A percentile compares a stretch with the other conserved stretches of the same genome.
Evolutionary conservation across 1,140 invertebrate genomes (phyloP).

Genomic region (Cyclina sinensis): DNA sequence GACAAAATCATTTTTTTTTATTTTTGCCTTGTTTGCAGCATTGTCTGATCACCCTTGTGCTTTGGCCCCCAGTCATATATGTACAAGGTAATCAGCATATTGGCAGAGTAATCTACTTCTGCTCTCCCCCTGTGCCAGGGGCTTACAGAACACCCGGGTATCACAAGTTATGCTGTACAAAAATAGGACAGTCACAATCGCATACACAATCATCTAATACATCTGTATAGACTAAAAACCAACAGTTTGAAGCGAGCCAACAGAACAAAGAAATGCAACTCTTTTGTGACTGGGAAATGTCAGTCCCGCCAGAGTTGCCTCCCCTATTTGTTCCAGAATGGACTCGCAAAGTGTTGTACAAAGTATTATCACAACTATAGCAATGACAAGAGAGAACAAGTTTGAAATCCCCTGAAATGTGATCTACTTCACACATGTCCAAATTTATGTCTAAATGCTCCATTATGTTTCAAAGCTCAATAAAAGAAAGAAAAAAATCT

Average conservation of each 20-base stretch:
- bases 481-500: neutral
- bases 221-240: slow-evolving; percentile 72
- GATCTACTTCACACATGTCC: slow-evolving; percentile 49
- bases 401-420: slow-evolving; percentile 54
- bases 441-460: slow-evolving; percentile 50
- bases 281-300: slow-evolving; percentile 1
- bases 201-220: slow-evolving; percentile 72
- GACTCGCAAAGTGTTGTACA: slow-evolving; percentile 42
- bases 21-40: slow-evolving; percentile 70
- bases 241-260: slow-evolving; percentile 67
- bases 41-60: slow-evolving; percentile 68
- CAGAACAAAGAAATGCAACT: slow-evolving; percentile 67
- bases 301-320: slow-evolving; percentile 27
- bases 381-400: slow-evolving; percentile 66
- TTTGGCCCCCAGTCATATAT: slow-evolving; percentile 69
- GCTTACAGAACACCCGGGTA: slow-evolving; percentile 68
- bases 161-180: slow-evolving; percentile 77
- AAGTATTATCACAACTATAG: slow-evolving; percentile 66
- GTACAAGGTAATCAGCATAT: slow-evolving; percentile 64
- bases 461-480: slow-evolving; percentile 29
- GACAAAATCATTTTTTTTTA: slow-evolving; percentile 70
- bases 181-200: slow-evolving; percentile 75
- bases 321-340: neutral
- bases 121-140: slow-evolving; percentile 45
- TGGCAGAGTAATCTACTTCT: slow-evolving; percentile 43